Evolutionary conservation across 2,113 vertebrate species (phyloP), one percentile per base, ranked within the genome.

Genomic region (Nerophis lumbriciformis): DNA sequence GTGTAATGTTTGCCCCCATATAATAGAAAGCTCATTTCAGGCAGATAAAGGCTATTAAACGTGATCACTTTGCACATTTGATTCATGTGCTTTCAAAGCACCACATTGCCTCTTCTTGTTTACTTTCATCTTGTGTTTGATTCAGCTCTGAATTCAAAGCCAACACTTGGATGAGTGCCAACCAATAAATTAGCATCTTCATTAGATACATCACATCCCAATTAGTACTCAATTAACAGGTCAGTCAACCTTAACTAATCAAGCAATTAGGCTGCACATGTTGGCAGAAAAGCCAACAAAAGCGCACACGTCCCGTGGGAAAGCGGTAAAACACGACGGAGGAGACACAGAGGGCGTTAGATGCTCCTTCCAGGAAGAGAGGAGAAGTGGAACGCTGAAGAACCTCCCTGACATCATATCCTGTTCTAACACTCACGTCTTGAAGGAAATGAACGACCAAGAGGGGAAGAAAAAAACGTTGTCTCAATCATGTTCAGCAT

Each of bases 151-250:
- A 39, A 57, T 12, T 42, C 16, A 45, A 84, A 78, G 76, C 72
- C 59, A 79, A 76, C 63, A 62, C 66, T 73, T 88, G 82, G 83
- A 82, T 52, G 71, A 60, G 62, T 75, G 82, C 83, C 84, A 84
- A 81, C 75, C 62, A 76, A 71, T 81, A 85, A 82, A 85, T 82
- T 78, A 83, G 71, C 57, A 78, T 87, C 83, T 80, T 85, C 85
- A 86, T 86, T 85, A 86, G 76, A 84, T 69, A 77, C 80, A 89
- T 88, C 84, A 87, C 81, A 82, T 84, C 78, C 73, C 78, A 89
- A 89, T 89, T 85, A 84, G 77, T 81, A 85, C 88, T 88, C 83
- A 88, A 89, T 91, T 90, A 90, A 84, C 85, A 84, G 85, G 80
- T 77, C 83, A 88, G 83, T 80, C 85, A 87, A 82, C 85, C 86